These are phyloP conservation scores for Morphnarchus princeps DNA, from an alignment of 2,113 vertebrate genomes.

Conservation along the genomic window DNA sequence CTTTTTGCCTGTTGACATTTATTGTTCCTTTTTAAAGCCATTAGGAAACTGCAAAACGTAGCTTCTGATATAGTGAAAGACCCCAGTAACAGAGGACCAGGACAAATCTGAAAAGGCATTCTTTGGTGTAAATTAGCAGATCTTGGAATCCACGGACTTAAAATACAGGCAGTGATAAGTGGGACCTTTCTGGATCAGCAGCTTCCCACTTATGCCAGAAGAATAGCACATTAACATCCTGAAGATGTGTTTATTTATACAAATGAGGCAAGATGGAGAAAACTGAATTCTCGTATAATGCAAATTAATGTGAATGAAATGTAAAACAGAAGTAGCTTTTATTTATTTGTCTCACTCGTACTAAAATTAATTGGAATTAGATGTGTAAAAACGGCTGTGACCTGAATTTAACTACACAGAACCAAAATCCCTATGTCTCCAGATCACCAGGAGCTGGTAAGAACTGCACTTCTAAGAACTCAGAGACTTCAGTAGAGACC, in stretches of 20 bases:
- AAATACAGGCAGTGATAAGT: not conserved
- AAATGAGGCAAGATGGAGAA: not conserved
- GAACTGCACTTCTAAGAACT: not conserved
- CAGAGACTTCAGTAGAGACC: not conserved
- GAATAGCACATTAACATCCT: not conserved
- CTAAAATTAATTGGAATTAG: not conserved
- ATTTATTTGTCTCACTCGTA: not conserved
- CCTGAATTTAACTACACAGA: not conserved
- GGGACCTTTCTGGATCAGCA: not conserved
- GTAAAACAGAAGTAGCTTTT: not conserved
- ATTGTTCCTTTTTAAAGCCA: not conserved
- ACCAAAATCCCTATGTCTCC: not conserved
- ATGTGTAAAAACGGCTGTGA: not conserved
- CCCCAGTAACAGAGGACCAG: not conserved
- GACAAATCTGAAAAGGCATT: not conserved
- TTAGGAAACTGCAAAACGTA: conserved; percentile 3
- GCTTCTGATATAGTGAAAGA: not conserved
- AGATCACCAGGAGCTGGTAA: not conserved
- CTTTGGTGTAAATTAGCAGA: not conserved
- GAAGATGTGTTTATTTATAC: not conserved
- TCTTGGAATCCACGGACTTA: not conserved
- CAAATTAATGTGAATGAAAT: not conserved
- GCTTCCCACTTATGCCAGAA: not conserved
- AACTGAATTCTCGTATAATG: not conserved
- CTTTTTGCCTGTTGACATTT: conserved; percentile 47